Base-by-base conservation (phyloP, 2,797 vertebrate species). In the Spea hammondii region DNA sequence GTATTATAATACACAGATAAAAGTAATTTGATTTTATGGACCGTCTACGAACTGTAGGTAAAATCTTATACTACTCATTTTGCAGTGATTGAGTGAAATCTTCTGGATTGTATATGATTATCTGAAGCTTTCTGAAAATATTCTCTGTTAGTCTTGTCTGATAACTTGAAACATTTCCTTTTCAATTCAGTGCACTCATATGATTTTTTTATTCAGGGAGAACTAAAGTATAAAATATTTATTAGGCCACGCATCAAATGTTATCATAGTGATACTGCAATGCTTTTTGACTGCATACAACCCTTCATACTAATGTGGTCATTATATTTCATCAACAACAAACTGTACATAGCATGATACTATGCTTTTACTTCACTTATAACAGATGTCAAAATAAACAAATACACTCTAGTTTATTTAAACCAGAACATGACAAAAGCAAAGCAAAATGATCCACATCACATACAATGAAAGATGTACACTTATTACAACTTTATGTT, bases 41-140 rank as follows among this genome's bases (percentile, higher is more conserved):
- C 7, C 59, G 48, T 57, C 70, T 81, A 53, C 53, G 70, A 81
- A 17, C 64, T 81, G 74, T 60, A 71, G 74, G 74, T 77, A 74
- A 74, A 55, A 77, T 77, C 62, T 75, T 12, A 64, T 73, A 65
- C 66, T 46, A 12, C 74, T 75, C 59, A 75, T 70, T 80, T 71
- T 75, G 72, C 13, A 70, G 66, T 70, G 78, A 75, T 80, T 80
- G 78, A 73, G 59, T 62, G 66, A 80, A 75, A 75, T 80, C 78
- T 70, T 77, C 79, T 80, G 73, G 49, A 82, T 65, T 77, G 64
- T 71, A 82, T 54, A 17, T 77, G 48, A 81, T 77, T 81, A 72
- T 76, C 54, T 65, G 49, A 14, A 13, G 50, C 70, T 51, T 72
- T 48, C 47, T 45, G 48, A 80, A 68, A 72, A 53, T 70, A 77